phyloP scores from a whole-genome alignment of 2,797 vertebrate genomes.

The Phaenicophaeus curvirostris region DNA sequence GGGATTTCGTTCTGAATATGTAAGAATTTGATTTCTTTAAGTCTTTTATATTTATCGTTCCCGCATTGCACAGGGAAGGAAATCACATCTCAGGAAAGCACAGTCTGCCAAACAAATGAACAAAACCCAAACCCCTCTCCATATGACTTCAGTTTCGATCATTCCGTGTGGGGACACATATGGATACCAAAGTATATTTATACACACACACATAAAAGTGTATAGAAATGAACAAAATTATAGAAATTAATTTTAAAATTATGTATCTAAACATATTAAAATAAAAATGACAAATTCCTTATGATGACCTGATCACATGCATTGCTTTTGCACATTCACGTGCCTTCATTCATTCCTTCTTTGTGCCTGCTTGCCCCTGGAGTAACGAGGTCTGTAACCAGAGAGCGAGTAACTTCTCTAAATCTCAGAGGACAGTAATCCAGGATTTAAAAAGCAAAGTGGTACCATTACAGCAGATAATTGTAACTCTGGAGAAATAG shows the following conservation, averaged over 20 bases:
- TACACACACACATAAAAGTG: not conserved
- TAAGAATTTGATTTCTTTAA: constrained; percentile 10
- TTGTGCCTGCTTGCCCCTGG: not conserved
- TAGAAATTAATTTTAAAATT: not conserved
- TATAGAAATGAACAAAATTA: not conserved
- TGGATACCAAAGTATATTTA: not conserved
- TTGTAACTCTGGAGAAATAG: constrained; percentile 12
- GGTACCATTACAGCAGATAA: constrained; percentile 30
- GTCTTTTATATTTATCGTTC: not conserved
- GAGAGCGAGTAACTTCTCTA: not conserved
- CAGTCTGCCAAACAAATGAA: not conserved
- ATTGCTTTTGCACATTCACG: not conserved
- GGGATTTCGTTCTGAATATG: not conserved
- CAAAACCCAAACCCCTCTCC: not conserved
- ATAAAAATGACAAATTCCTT: not conserved
- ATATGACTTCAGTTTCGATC: not conserved
- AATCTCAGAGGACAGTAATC: constrained; percentile 29
- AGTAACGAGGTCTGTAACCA: not conserved
- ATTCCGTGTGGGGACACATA: not conserved
- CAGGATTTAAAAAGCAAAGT: constrained; percentile 33
- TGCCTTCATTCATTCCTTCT: not conserved
- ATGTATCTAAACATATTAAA: not conserved
- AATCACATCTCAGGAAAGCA: not conserved
- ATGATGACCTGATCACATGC: not conserved
- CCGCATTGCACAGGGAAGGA: not conserved